Base-by-base conservation (phyloP, 2,797 vertebrate genomes). In the Darevskia nairensis region DNA sequence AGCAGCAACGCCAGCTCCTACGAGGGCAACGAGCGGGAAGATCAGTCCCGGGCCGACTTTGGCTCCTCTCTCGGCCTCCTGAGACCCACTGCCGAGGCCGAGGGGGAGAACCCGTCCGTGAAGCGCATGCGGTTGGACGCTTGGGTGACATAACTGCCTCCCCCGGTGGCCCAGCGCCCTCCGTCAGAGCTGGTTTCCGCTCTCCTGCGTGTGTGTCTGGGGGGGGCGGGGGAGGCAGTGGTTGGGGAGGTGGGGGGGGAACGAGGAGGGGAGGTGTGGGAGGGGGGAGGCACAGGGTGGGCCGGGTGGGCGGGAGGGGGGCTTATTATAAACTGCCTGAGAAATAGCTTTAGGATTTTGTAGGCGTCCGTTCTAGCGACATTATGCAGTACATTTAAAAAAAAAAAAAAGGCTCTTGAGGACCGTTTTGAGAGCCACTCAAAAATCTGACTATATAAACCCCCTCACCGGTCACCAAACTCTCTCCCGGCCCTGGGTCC, bases 1-100 rank as follows among this genome's bases (percentile, higher is more conserved):
- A 99, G 99, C 97, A 99, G 98, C 92, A 98, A 98, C 55, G 97
- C 98, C 96, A 98, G 98, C 97, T 98, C 98, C 72, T 99, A 98
- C 23, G 98, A 99, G 15, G 98, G 98, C 79, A 97, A 97, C 27
- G 98, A 99, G 95, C 97, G 98, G 87, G 99, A 99, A 7, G 98
- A 99, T 4, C 93, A 91, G 39, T 95, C 95, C 15, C 97, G 97
- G 50, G 95, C 94, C 3, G 98, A 98, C 93, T 99, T 98, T 92
- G 90, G 94, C 91, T 96, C 97, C 4, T 93, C 98, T 19, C 97
- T 98, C 94, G 97, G 98, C 80, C 97, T 98, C 10, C 97, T 99
- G 94, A 96, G 98, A 88, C 96, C 98, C 78, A 95, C 97, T 1
- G 94, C 97, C 29, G 97, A 97, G 91, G 96, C 97, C n/a, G 98